These are phyloP conservation scores for Lycopodina hypogea DNA, from an alignment of 37 sponge, comb jelly and placozoan genomes.

Conservation along the genomic window DNA sequence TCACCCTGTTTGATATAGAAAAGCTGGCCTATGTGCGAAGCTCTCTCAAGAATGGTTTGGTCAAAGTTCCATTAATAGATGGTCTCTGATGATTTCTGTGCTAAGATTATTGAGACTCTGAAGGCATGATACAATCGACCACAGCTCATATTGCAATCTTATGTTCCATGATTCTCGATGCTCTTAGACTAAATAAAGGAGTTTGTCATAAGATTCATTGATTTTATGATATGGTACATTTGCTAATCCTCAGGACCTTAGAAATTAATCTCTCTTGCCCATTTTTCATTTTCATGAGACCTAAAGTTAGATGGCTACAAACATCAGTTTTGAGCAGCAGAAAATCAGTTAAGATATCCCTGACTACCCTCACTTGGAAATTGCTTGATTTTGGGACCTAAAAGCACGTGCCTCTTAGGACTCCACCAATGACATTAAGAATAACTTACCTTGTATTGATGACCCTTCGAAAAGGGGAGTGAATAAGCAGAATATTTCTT, in stretches of 20 bases:
- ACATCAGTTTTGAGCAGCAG: constrained; percentile 36
- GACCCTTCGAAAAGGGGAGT: not conserved
- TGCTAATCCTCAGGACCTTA: constrained; percentile 13
- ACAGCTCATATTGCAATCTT: constrained; percentile 26
- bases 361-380: constrained; percentile 4
- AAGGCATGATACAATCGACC: constrained; percentile 25
- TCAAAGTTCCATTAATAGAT: too few species aligned
- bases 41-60: constrained; percentile 24
- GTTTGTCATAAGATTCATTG: not conserved
- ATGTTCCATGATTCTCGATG: constrained; percentile 23
- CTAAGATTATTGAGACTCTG: not conserved
- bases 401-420: constrained; percentile 16
- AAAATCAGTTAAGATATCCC: not conserved
- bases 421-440: not conserved
- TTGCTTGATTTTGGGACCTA: constrained; percentile 23
- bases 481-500: not conserved
- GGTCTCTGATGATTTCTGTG: constrained; percentile 18
- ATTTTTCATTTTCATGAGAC: constrained; percentile 11
- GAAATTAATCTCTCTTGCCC: constrained; percentile 18
- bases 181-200: constrained; percentile 15
- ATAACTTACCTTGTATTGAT: not conserved
- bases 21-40: constrained; percentile 21
- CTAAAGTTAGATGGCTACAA: not conserved
- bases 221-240: constrained; percentile 17
- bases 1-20: not conserved